Base-by-base conservation (phyloP, 1,140 invertebrate species). In the Procambarus clarkii region DNA sequence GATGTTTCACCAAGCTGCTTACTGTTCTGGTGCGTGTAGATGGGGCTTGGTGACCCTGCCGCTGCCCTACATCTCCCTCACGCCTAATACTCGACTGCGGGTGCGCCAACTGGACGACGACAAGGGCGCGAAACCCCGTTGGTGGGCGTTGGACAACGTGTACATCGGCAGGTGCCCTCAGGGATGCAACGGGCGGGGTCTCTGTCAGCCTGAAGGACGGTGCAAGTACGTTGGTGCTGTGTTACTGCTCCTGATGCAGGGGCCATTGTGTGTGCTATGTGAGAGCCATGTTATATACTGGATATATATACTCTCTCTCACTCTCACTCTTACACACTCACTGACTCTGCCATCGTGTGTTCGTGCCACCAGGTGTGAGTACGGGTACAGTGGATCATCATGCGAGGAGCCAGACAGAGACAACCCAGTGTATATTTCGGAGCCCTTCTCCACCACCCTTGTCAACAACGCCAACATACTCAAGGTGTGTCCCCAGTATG, bases 121-220 rank as follows among this genome's bases (percentile, higher is more conserved):
- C 46, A 5, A 13, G 0, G 81, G 86, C n/a, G 86, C 74, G 64
- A 78, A 74, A n/a, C 21, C 81, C 34, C 93, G 93, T 24, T 94
- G 94, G 44, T 95, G 95, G 95, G 94, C 95, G 21, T 45, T 95
- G 58, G 95, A 95, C 93, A 94, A 93, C 71, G 94, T 95, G 3
- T 95, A 93, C 91, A 94, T 95, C 92, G 95, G 34, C 34, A 48
- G 82, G 13, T 95, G 95, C 93, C 91, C 92, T 24, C 93, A 93
- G 48, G 94, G 94, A 13, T 95, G 95, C 92, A 94, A 93, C 92
- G 94, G 94, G 34, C 94, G 94, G 93, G 95, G 95, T 24, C 91
- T 91, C 8, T 95, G 95, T 89, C 89, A 90, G 24, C 88, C 93
- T 21, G 91, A 92, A 79, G 93, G 93, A 7, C 8, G 50, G n/a